These are phyloP conservation scores for Acrossocheilus wenchowensis DNA, from an alignment of 2,797 vertebrate genomes.

Conservation along the genomic window DNA sequence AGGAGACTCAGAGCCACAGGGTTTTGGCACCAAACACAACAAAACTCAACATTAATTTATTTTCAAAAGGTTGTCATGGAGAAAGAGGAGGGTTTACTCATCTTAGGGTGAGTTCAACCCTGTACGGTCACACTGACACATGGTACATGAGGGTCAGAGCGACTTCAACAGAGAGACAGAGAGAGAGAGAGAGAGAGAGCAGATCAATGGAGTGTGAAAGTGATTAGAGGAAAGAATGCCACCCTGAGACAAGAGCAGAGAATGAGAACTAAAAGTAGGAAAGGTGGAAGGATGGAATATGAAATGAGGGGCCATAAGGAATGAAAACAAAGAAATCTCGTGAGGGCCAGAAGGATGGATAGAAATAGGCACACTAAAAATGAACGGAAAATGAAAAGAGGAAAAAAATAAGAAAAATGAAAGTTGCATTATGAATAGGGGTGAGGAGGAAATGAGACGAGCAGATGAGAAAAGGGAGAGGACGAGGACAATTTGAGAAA, in stretches of 20 bases:
- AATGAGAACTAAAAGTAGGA: slow-evolving; percentile 24
- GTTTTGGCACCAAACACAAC: slow-evolving; percentile 5
- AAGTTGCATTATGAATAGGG: slow-evolving; percentile 40
- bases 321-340: slow-evolving; percentile 26
- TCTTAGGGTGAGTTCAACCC: slow-evolving; percentile 7
- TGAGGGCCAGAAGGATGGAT: slow-evolving; percentile 7
- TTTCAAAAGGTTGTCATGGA: slow-evolving; percentile 1
- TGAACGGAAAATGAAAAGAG: slow-evolving; percentile 29
- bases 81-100: background rate
- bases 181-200: slow-evolving; percentile 10
- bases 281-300: slow-evolving; percentile 20
- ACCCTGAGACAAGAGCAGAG: slow-evolving; percentile 37
- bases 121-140: background rate
- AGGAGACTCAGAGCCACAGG: background rate
- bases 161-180: background rate
- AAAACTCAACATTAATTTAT: background rate
- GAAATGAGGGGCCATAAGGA: slow-evolving; percentile 12
- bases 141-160: slow-evolving; percentile 5
- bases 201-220: slow-evolving; percentile 49
- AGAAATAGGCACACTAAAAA: slow-evolving; percentile 27
- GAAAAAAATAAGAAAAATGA: background rate
- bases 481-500: slow-evolving; percentile 20
- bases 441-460: slow-evolving; percentile 3
- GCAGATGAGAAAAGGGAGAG: slow-evolving; percentile 11
- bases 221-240: slow-evolving; percentile 39